phyloP scores from a whole-genome alignment of 2,797 vertebrate genomes.

The Urophycis tenuis region DNA sequence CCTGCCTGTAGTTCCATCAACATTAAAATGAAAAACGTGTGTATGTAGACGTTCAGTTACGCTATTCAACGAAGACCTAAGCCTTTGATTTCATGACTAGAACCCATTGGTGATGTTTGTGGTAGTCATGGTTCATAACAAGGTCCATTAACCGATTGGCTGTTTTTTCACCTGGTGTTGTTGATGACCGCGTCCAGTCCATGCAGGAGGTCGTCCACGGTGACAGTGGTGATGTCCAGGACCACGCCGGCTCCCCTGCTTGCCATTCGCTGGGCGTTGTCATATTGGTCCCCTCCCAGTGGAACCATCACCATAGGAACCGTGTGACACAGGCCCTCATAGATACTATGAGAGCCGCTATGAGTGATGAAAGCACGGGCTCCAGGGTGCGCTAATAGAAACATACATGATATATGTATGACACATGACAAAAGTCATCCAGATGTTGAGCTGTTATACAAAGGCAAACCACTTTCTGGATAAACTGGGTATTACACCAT shows the following conservation, averaged over 20 bases:
- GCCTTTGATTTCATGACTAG: not conserved
- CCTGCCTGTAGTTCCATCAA: not conserved
- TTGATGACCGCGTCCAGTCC: constrained; percentile 78
- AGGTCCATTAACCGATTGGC: not conserved
- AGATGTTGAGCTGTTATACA: not conserved
- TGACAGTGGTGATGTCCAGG: constrained; percentile 74
- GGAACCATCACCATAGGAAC: constrained; percentile 91
- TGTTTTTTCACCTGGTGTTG: constrained; percentile 77
- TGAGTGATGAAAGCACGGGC: constrained; percentile 88
- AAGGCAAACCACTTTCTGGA: not conserved
- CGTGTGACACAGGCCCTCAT: constrained; percentile 84
- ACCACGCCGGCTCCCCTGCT: constrained; percentile 74
- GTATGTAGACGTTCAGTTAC: not conserved
- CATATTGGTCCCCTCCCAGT: constrained; percentile 79
- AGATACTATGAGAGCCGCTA: constrained; percentile 83
- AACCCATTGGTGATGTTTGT: not conserved
- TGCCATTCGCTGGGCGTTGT: constrained; percentile 77
- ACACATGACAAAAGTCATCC: not conserved
- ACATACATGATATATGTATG: not conserved
- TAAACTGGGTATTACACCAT: not conserved
- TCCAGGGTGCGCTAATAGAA: constrained; percentile 72
- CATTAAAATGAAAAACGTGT: not conserved
- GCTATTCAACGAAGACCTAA: not conserved
- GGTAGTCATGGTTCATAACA: not conserved
- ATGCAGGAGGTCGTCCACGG: constrained; percentile 65